A percentile compares a stretch with the other conserved stretches of the same genome.
phyloP scores from a whole-genome alignment of 92 coral and sea anemone genomes.

The Actinernus sp. region DNA sequence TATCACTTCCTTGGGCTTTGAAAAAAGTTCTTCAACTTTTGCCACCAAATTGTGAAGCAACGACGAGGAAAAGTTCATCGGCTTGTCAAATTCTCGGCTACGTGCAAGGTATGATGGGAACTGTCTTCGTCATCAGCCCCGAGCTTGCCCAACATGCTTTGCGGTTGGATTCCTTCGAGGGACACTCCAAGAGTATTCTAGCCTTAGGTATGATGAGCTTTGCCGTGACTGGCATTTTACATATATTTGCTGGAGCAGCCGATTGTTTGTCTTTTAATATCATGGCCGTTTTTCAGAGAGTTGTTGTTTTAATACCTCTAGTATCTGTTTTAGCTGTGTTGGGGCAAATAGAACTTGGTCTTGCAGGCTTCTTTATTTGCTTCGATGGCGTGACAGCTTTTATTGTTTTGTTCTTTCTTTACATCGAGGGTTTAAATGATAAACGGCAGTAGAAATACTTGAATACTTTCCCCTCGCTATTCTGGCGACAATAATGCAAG shows the following conservation, averaged over 20 bases:
- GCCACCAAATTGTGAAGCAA: neutral
- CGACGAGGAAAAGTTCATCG: neutral
- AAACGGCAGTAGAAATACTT: neutral
- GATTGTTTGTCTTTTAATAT: constrained; percentile 2
- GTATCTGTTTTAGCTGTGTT: neutral
- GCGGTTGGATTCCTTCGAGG: constrained; percentile 1
- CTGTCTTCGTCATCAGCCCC: neutral
- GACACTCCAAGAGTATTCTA: constrained; percentile 1
- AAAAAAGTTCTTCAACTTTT: constrained; percentile 9
- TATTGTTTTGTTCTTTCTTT: neutral
- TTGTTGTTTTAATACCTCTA: neutral
- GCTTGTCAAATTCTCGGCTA: constrained; percentile 1
- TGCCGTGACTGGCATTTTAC: constrained; percentile 10
- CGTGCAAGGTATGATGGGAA: constrained; percentile 2
- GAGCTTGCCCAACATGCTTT: constrained; percentile 3
- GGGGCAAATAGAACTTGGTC: neutral
- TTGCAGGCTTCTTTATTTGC: neutral
- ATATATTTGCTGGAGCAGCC: constrained; percentile 8
- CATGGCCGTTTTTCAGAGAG: constrained; percentile 6
- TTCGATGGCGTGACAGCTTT: constrained; percentile 5
- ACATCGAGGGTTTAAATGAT: neutral
- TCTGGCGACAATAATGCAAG: too few species aligned
- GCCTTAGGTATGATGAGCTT: neutral
- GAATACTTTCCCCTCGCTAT: too few species aligned
- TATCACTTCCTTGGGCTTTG: constrained; percentile 9